Evolutionary conservation across 2,797 vertebrate species (phyloP), one percentile per base, ranked within the genome.

Genomic region (Acipenser oxyrinchus): DNA sequence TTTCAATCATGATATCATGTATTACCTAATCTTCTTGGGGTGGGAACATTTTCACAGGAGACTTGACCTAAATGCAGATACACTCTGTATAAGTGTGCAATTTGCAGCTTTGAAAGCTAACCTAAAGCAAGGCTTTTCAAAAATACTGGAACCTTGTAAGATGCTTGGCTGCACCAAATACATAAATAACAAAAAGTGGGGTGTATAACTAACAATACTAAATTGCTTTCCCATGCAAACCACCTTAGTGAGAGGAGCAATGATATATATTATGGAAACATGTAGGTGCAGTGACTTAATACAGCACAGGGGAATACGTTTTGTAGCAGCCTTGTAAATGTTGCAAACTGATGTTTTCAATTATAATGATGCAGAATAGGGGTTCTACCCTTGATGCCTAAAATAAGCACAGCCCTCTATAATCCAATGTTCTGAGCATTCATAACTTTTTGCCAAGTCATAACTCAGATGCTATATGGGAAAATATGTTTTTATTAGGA

Each of bases 271-370:
- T 75, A 81, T 76, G 73, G 82, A 81, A 76, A 79, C 70, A 81
- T 74, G 0, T 70, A 77, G 78, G 77, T 81, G 75, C 78, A 74
- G 81, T 81, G 80, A 79, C 77, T 84, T 83, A 83, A 85, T 74
- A 76, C 71, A 77, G 73, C 83, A 81, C 81, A 65, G 37, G 83
- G 84, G 84, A 84, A 82, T 82, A 80, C 74, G 67, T 84, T 92
- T 92, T 87, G 92, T 79, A 73, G 84, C 63, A 79, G 72, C 75
- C 86, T 83, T 83, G 82, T 89, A 89, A 92, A 93, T 78, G 82
- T 81, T 83, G 70, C 70, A 81, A 84, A 81, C 88, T 86, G 85
- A 84, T 90, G 88, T 88, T 91, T 89, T 80, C 84, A 87, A 87
- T 89, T 88, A 88, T 73, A 75, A 69, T 60, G 61, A 67, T 76